A percentile compares a stretch with the other conserved stretches of the same genome.
Conservation (phyloP, 2,797 vertebrate genomes). For the Muscicapa comitata region DNA sequence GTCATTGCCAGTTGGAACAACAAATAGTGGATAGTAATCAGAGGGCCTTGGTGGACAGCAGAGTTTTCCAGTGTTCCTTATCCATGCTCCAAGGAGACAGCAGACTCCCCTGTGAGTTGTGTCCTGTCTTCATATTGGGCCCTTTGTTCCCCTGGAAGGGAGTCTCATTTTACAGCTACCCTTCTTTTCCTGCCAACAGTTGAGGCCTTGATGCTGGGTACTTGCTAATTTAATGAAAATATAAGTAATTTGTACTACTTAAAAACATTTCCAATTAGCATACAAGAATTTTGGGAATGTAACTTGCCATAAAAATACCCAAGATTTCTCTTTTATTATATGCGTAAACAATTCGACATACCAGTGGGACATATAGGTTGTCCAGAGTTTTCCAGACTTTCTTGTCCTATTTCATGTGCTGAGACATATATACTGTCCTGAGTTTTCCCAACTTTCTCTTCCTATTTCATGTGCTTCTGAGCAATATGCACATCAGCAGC, state of each 20-base stretch:
- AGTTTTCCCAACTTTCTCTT: neutral
- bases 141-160: neutral
- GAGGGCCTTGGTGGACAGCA: neutral
- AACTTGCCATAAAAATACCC: neutral
- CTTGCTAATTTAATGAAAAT: neutral
- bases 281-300: neutral
- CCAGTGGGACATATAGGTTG: neutral
- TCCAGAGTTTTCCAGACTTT: neutral
- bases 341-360: neutral
- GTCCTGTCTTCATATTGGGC: neutral
- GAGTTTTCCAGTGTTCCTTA: neutral
- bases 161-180: neutral
- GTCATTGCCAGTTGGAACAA: accelerated
- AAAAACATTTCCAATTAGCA: neutral
- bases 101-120: neutral
- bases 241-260: neutral
- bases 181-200: neutral
- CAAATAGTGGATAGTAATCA: neutral
- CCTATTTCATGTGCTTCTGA: neutral
- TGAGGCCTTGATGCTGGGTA: neutral
- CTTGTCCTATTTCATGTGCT: neutral
- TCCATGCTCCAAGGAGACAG: neutral
- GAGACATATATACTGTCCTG: neutral
- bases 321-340: neutral
- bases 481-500: accelerated